A percentile compares a stretch with the other conserved stretches of the same genome.
These are phyloP conservation scores for Nomada ruficornis DNA, from an alignment of 2,888 invertebrate species.

Conservation along the genomic window DNA sequence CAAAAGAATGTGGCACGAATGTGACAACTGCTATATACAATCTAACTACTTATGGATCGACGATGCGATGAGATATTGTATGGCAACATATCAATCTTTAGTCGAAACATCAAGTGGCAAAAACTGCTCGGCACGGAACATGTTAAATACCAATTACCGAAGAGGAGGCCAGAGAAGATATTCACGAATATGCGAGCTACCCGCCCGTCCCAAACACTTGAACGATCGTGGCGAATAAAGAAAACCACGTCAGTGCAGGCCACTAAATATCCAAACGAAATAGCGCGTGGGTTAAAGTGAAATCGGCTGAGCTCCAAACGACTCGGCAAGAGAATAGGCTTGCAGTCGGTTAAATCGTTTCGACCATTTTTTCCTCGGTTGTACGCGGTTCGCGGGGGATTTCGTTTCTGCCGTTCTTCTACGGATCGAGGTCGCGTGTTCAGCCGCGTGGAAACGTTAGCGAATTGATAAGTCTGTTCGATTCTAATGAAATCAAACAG, in stretches of 20 bases:
- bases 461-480: conserved; percentile 27
- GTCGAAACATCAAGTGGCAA: no score
- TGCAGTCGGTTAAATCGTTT: conserved; percentile 13
- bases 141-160: no score
- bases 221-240: no score
- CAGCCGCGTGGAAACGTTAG: conserved; percentile 31
- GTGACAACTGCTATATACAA: no score
- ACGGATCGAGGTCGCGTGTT: conserved; percentile 33
- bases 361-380: conserved; percentile 1
- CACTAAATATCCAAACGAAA: not conserved
- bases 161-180: no score
- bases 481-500: conserved; percentile 16
- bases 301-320: not conserved
- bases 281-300: conserved; percentile 20
- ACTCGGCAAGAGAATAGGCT: conserved; percentile 1
- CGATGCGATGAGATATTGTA: no score
- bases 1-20: no score
- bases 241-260: not conserved
- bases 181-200: no score
- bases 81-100: no score
- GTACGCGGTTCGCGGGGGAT: not conserved
- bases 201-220: no score
- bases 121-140: no score
- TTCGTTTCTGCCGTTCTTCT: conserved; percentile 23
- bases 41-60: no score